Conservation (phyloP, 2,888 invertebrate species). For the Tiliacea aurago region DNA sequence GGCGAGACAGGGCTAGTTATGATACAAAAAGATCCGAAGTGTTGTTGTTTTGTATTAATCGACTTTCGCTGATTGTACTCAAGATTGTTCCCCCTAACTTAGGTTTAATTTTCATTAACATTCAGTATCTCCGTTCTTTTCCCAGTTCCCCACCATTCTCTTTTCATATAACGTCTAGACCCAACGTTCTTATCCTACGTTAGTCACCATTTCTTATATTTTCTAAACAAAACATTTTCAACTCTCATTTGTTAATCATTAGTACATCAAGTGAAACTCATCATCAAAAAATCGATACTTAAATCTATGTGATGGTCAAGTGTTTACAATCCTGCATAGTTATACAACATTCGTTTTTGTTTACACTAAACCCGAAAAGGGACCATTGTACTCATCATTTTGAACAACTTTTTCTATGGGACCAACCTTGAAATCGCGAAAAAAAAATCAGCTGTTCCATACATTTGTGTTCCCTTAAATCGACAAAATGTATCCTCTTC, state of each 20-base stretch:
- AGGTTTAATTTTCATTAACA: background rate
- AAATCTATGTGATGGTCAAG: background rate
- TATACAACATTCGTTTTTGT: too few relatives aligned
- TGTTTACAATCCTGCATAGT: background rate
- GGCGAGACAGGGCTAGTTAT: too few relatives aligned
- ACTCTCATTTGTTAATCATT: conserved; percentile 1
- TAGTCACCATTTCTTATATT: conserved; percentile 6
- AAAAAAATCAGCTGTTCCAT: too few relatives aligned
- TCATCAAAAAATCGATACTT: background rate
- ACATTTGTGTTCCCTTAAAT: too few relatives aligned
- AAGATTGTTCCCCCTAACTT: background rate
- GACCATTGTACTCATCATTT: too few relatives aligned
- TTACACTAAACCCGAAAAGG: too few relatives aligned
- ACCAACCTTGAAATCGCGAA: too few relatives aligned
- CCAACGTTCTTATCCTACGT: conserved; percentile 5
- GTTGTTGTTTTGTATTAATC: too few relatives aligned
- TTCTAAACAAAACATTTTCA: background rate
- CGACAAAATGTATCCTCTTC: too few relatives aligned
- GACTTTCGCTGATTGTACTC: background rate
- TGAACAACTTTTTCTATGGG: too few relatives aligned
- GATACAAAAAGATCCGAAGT: background rate
- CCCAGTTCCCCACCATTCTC: background rate
- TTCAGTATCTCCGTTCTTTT: background rate
- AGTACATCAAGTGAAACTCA: background rate
- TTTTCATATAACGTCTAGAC: background rate